A percentile compares a stretch with the other conserved stretches of the same genome.
These are phyloP conservation scores for Sinotaia quadrata DNA, from an alignment of 2,888 invertebrate species.

Conservation along the genomic window DNA sequence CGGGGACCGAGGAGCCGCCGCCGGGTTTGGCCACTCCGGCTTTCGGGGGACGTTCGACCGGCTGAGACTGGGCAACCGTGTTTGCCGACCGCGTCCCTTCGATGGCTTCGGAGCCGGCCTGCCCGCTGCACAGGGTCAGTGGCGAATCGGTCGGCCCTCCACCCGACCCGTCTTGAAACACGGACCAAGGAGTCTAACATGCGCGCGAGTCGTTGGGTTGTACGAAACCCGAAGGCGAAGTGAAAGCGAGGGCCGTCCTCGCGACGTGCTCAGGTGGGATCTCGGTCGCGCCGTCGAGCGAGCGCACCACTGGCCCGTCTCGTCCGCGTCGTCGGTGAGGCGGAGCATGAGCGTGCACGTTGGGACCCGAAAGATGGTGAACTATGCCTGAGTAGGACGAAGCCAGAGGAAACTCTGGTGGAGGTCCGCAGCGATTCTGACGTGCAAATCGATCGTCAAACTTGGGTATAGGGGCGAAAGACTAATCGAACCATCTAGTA, in stretches of 20 bases:
- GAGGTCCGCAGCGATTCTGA: constrained; percentile 21
- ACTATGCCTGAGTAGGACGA: constrained; percentile 21
- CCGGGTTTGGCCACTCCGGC: constrained; percentile 4
- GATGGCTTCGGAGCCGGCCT: constrained; percentile 12
- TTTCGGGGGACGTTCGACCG: background rate
- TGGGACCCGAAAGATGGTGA: constrained; percentile 25
- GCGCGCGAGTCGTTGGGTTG: constrained; percentile 80
- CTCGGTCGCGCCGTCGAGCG: constrained; percentile 32
- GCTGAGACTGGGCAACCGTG: constrained; percentile 19
- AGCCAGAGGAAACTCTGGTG: constrained; percentile 27
- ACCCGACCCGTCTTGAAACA: constrained; percentile 84
- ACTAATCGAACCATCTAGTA: constrained; percentile 72
- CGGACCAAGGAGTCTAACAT: constrained; percentile 83
- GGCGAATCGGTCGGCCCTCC: constrained; percentile 44
- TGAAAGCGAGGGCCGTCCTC: constrained; percentile 77
- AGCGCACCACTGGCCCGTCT: constrained; percentile 19
- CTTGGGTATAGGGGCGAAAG: constrained; percentile 23
- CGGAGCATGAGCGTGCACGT: constrained; percentile 17
- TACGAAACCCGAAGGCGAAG: constrained; percentile 78
- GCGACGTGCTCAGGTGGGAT: constrained; percentile 67
- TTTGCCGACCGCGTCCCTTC: constrained; percentile 1
- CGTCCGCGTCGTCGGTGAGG: constrained; percentile 19
- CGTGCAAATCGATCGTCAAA: constrained; percentile 16
- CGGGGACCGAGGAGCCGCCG: constrained; percentile 15
- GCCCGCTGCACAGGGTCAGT: constrained; percentile 26